phyloP scores from a whole-genome alignment of 2,797 vertebrate species.

The Chromis chromis region DNA sequence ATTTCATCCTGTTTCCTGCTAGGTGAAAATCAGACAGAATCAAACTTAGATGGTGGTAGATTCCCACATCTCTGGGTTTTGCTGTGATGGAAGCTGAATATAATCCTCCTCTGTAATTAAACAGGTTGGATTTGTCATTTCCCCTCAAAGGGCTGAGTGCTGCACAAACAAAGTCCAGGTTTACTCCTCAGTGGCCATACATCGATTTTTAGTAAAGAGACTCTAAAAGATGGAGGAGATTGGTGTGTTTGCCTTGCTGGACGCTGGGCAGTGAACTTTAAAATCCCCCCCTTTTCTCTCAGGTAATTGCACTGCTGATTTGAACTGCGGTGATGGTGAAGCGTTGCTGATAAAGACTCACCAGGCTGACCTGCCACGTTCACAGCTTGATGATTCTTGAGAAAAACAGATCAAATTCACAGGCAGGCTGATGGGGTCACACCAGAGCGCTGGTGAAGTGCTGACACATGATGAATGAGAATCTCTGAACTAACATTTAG shows the following conservation, averaged over 20 bases:
- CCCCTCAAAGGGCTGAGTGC: slow-evolving; percentile 2
- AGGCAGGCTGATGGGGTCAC: slow-evolving; percentile 29
- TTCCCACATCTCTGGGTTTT: slow-evolving; percentile 2
- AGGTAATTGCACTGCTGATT: slow-evolving; percentile 36
- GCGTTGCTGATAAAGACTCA: slow-evolving; percentile 28
- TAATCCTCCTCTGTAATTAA: slow-evolving; percentile 39
- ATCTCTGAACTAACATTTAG: neutral
- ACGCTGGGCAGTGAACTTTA: slow-evolving; percentile 31
- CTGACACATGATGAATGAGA: slow-evolving; percentile 4
- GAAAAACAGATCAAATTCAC: slow-evolving; percentile 21
- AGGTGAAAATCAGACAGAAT: neutral
- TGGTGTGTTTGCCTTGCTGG: slow-evolving; percentile 31
- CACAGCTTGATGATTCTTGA: slow-evolving; percentile 24
- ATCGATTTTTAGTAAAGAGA: slow-evolving; percentile 47
- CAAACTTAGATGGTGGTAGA: neutral
- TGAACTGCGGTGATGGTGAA: slow-evolving; percentile 7
- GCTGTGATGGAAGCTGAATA: slow-evolving; percentile 9
- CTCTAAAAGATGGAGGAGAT: slow-evolving; percentile 15
- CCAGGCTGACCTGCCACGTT: slow-evolving; percentile 20
- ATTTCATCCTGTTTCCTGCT: neutral
- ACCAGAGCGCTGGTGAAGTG: slow-evolving; percentile 8
- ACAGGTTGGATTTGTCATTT: slow-evolving; percentile 34
- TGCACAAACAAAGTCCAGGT: slow-evolving; percentile 35
- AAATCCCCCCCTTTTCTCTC: slow-evolving; percentile 35
- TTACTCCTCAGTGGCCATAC: slow-evolving; percentile 33